Evolutionary conservation across 2,888 invertebrate genomes (phyloP), one percentile per base, ranked within the genome.

Genomic region (Sphinx pinastri): DNA sequence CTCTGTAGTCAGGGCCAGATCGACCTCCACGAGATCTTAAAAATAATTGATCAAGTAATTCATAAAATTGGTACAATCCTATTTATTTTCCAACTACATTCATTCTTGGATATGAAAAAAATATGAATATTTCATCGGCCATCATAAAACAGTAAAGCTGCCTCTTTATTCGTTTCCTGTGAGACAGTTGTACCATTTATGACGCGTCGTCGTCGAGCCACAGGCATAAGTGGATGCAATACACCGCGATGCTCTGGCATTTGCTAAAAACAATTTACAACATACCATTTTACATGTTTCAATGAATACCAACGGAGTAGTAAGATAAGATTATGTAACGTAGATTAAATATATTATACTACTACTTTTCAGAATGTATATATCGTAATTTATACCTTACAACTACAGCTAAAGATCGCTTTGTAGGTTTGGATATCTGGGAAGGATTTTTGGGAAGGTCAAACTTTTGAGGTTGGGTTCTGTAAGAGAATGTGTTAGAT

Each of bases 1-100:
- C 97, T 72, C 97, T 94, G 77, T 96, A 96, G 83, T 97, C 96
- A 2, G 97, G 97, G 19, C 97, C 95, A 31, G 96, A 95, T 74
- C 97, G 95, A 68, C 96, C 96, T 76, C 97, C 95, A 68, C 94
- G 90, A 77, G 92, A 85, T 80, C 93, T 92, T 76, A 70, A 73
- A 79, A 47, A 63, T 47, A 63, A 25, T 55, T 19, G 3, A 2
- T 19, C 12, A 49, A 5, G 8, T 49, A 45, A 49, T 47, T 49
- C 19, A 49, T 31, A 13, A 13, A 12, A 63, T 11, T 49, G 19
- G 2, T 12, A 11, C 11, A 19, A 19, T 3, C 19, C 0, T 7
- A 38, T 38, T 38, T 38, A 38, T 38, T 0, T 38, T 38, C 38
- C 4, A 38, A 38, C 38, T 38, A 38, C 6, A 5, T 38, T 38